phyloP scores from a whole-genome alignment of 2,888 invertebrate species.

The Hyposoter dolosus region DNA sequence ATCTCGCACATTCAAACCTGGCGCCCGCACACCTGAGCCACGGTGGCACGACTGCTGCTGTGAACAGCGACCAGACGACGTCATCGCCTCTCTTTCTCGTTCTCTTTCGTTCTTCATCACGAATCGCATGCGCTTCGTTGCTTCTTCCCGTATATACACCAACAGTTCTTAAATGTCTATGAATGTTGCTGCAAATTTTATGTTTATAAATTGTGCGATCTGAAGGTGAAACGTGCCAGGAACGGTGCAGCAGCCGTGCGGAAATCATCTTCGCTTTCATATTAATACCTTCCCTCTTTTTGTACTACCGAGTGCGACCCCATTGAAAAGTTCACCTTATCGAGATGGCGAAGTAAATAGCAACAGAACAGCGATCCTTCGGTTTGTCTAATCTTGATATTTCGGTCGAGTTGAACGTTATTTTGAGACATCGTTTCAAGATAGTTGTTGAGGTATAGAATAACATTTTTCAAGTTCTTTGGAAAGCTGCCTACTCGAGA shows the following conservation, averaged over 20 bases:
- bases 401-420: neutral
- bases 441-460: neutral
- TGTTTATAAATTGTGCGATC: constrained; percentile 33
- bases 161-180: neutral
- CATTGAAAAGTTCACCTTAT: neutral
- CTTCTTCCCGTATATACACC: constrained; percentile 24
- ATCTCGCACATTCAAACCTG: constrained; percentile 24
- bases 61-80: constrained; percentile 2
- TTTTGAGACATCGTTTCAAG: neutral
- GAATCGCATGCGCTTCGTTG: constrained; percentile 56
- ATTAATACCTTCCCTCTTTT: constrained; percentile 6
- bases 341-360: neutral
- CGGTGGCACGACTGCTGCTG: constrained; percentile 41
- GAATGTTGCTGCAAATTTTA: neutral
- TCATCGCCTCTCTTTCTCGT: constrained; percentile 6
- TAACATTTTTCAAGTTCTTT: neutral
- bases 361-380: neutral
- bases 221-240: constrained; percentile 40
- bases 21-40: constrained; percentile 59
- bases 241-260: constrained; percentile 43
- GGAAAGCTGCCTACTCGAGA: neutral
- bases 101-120: constrained; percentile 8
- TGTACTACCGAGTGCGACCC: neutral
- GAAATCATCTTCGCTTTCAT: constrained; percentile 53
- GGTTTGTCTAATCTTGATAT: neutral